These are phyloP conservation scores for Nicator chloris DNA, from an alignment of 2,113 vertebrate genomes.

Conservation along the genomic window DNA sequence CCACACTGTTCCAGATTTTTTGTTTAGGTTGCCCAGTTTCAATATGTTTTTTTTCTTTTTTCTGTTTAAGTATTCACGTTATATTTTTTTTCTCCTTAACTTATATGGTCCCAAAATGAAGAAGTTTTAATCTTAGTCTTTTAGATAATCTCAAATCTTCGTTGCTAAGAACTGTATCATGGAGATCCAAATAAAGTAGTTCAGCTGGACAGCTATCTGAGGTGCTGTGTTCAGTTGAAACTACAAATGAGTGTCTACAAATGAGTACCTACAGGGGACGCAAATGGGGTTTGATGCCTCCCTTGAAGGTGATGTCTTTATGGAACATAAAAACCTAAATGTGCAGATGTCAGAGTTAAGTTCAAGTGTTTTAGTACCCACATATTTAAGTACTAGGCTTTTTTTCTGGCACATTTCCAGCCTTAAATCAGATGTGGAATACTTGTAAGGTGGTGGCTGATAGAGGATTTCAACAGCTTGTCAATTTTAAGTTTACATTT, in stretches of 20 bases:
- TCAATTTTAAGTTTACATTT: constrained; percentile 21
- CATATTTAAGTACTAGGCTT: neutral
- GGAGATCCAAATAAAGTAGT: neutral
- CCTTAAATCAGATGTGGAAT: constrained; percentile 37
- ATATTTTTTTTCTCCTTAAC: constrained; percentile 36
- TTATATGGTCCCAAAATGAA: neutral
- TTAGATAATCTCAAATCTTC: neutral
- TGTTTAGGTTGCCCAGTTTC: constrained; percentile 34
- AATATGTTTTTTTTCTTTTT: no score
- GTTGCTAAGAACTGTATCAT: neutral
- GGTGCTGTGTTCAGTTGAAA: neutral
- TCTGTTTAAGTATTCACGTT: constrained; percentile 31
- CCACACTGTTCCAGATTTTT: neutral
- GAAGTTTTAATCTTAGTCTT: neutral
- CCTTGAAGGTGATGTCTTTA: constrained; percentile 10
- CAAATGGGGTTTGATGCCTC: neutral
- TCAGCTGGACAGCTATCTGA: neutral
- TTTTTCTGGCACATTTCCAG: constrained; percentile 33
- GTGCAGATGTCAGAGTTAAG: constrained; percentile 25
- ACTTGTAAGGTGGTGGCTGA: constrained; percentile 25
- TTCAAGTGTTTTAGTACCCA: constrained; percentile 36
- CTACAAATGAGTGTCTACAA: neutral
- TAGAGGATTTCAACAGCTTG: constrained; percentile 51
- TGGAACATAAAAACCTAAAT: constrained; percentile 12
- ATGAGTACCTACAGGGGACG: neutral